Base-by-base conservation (phyloP, 2,888 invertebrate genomes). In the Rotaria sp. region DNA sequence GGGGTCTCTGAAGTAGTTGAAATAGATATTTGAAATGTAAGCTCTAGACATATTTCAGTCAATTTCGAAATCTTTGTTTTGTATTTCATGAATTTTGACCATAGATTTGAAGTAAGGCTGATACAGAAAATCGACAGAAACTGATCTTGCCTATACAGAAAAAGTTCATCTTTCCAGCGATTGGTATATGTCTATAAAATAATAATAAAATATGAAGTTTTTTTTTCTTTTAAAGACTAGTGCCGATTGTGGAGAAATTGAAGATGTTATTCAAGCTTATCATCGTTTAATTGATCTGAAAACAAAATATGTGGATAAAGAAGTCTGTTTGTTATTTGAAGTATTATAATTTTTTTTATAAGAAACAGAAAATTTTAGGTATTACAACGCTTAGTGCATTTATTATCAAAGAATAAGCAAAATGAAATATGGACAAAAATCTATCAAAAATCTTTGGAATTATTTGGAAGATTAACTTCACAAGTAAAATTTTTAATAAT, bases 211-310 rank as follows among this genome's bases (percentile, higher is more conserved):
- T 50, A 50, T 50, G 10, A 0, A 50, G 18, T 18, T 24, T 38
- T 59, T 74, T 85, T 75, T 26, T 21, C 59, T 35, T 52, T 59
- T 41, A 59, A 55, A 86, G 86, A 86, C 86, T 24, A 86, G 86
- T 35, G 74, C 84, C 30, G 86, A 86, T 67, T 86, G 86, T 67
- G 85, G 86, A 30, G 74, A 85, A 74, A 85, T 86, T 57, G 67
- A 86, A 24, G 86, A 86, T n/a, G 85, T 84, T 4, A 86, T 86
- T 38, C 85, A 86, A 67, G 86, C 86, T 38, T 86, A 86, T 67
- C 85, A 86, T 80, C 85, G 86, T 48, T 50, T 86, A 45, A 52
- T 86, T 8, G 86, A 86, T 84, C 26, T 85, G 10, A 86, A 86
- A 57, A 75, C 85, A 80, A 86, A 86, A 75, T 86, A 86, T 50